These are phyloP conservation scores for Lateolabrax maculatus DNA, from an alignment of 2,797 vertebrate genomes.

Conservation along the genomic window DNA sequence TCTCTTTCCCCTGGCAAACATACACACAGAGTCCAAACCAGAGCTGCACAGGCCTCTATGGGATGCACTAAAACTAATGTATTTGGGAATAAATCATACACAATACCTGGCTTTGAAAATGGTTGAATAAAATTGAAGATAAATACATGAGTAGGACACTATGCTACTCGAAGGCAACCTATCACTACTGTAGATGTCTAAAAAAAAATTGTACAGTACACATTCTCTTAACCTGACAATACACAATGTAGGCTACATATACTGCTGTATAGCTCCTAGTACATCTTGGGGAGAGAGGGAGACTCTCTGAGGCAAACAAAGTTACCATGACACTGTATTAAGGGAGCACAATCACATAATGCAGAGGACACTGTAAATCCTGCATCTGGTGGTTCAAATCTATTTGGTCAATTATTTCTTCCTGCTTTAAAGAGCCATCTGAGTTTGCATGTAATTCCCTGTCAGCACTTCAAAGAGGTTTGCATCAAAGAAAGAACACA, in stretches of 20 bases:
- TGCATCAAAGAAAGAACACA: slow-evolving; percentile 69
- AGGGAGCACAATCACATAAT: slow-evolving; percentile 42
- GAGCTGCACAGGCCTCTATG: slow-evolving; percentile 18
- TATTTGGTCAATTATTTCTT: slow-evolving; percentile 19
- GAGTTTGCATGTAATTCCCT: slow-evolving; percentile 50
- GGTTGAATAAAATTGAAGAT: not conserved
- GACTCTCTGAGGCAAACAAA: slow-evolving; percentile 62
- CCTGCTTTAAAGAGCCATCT: slow-evolving; percentile 54
- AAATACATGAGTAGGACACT: not conserved
- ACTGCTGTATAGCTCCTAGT: slow-evolving; percentile 1
- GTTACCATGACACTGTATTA: slow-evolving; percentile 63
- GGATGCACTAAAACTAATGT: slow-evolving; percentile 12
- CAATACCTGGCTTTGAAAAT: slow-evolving; percentile 8
- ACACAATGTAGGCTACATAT: not conserved
- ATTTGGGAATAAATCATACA: not conserved
- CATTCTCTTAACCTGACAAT: not conserved
- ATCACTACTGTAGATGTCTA: not conserved
- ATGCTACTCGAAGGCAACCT: not conserved
- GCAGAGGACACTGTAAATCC: slow-evolving; percentile 5
- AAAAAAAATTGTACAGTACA: not conserved
- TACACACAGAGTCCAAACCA: slow-evolving; percentile 7
- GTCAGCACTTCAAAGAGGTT: slow-evolving; percentile 74
- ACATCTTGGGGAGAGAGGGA: slow-evolving; percentile 25
- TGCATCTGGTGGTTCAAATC: slow-evolving; percentile 8
- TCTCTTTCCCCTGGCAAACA: slow-evolving; percentile 15